Conservation (phyloP, 2,888 invertebrate species). For the Acronicta aceris region DNA sequence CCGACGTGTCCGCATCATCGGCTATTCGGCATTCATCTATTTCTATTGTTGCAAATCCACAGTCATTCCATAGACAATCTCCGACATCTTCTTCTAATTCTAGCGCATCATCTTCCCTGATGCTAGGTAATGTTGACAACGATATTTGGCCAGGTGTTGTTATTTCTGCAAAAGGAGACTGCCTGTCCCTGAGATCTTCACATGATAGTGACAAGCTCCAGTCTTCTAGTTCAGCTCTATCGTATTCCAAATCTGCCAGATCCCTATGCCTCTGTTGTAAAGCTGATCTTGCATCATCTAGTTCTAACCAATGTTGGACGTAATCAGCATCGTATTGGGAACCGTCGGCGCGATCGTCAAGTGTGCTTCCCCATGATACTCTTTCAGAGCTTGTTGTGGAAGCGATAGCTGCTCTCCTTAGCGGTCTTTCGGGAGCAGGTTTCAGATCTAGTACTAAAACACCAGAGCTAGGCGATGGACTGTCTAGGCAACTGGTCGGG, state of each 20-base stretch:
- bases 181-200: conserved; percentile 91
- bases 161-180: conserved; percentile 85
- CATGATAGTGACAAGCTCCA: conserved; percentile 93
- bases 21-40: conserved; percentile 91
- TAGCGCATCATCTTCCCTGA: conserved; percentile 92
- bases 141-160: conserved; percentile 91
- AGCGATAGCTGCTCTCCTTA: conserved; percentile 89
- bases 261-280: conserved; percentile 92
- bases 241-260: conserved; percentile 92
- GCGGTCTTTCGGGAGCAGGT: conserved; percentile 88
- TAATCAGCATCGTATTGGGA: conserved; percentile 92
- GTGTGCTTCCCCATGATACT: conserved; percentile 90
- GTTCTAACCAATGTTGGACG: conserved; percentile 93
- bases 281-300: conserved; percentile 92
- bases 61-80: conserved; percentile 93
- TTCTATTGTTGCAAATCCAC: conserved; percentile 92
- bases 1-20: conserved; percentile 82
- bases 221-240: conserved; percentile 93
- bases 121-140: conserved; percentile 91
- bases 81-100: conserved; percentile 93
- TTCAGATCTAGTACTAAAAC: conserved; percentile 90
- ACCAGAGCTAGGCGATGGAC: conserved; percentile 90
- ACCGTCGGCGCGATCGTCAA: conserved; percentile 89
- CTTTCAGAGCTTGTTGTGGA: conserved; percentile 85
- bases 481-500: conserved; percentile 86